A percentile compares a stretch with the other conserved stretches of the same genome.
phyloP scores from a whole-genome alignment of 2,797 vertebrate species.

The Phataginus tricuspis region DNA sequence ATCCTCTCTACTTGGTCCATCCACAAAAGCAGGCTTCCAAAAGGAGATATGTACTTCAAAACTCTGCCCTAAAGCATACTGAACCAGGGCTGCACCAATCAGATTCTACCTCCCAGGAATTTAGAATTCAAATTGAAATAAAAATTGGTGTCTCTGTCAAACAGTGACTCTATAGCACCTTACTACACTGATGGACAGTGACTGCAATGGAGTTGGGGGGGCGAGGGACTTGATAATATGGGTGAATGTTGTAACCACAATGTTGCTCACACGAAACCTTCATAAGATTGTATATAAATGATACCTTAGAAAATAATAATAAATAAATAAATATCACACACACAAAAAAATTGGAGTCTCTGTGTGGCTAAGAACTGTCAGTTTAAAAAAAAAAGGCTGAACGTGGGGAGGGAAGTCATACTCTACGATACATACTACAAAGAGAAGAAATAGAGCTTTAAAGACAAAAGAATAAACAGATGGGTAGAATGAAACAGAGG shows the following conservation, averaged over 20 bases:
- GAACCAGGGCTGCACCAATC: not conserved
- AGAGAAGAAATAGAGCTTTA: conserved; percentile 27
- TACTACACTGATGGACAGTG: no score
- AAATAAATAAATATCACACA: no score
- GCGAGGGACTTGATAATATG: no score
- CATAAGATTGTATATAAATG: no score
- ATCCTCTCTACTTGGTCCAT: not conserved
- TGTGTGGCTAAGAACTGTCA: conserved; percentile 26
- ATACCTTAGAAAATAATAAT: no score
- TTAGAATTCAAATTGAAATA: conserved; percentile 47
- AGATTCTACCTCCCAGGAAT: conserved; percentile 33
- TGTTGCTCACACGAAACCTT: no score
- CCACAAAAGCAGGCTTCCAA: conserved; percentile 36
- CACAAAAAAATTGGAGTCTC: not conserved
- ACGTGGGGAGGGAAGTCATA: not conserved
- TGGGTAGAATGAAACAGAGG: not conserved
- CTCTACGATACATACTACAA: conserved; percentile 30
- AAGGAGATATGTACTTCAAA: conserved; percentile 15
- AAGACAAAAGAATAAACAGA: conserved; percentile 29
- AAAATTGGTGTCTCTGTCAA: not conserved
- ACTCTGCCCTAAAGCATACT: not conserved
- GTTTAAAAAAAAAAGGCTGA: conserved; percentile 15
- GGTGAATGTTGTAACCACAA: no score
- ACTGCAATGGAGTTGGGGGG: no score
- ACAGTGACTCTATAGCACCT: no score